These are phyloP conservation scores for Fopius arisanus DNA, from an alignment of 1,140 invertebrate species.

Conservation along the genomic window DNA sequence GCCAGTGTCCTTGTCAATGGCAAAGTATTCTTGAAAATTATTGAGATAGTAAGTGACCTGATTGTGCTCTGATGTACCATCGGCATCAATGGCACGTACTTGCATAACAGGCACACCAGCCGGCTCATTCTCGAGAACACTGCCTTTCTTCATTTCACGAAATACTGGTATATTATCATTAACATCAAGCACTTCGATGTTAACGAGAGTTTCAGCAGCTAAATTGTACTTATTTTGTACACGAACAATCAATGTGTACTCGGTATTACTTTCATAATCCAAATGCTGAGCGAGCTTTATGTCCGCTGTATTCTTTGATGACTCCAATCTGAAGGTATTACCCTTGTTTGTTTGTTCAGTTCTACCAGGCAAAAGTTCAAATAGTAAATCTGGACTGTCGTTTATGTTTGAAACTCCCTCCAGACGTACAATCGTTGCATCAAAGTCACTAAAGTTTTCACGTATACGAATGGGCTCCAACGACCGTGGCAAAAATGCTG, in stretches of 20 bases:
- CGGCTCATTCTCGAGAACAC: slow-evolving; percentile 84
- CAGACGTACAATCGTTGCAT: slow-evolving; percentile 72
- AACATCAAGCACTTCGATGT: slow-evolving; percentile 81
- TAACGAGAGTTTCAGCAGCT: slow-evolving; percentile 78
- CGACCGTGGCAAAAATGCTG: slow-evolving; percentile 72
- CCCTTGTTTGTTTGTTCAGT: slow-evolving; percentile 85
- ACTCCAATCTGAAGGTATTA: slow-evolving; percentile 77
- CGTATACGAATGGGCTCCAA: slow-evolving; percentile 70
- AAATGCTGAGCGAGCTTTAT: slow-evolving; percentile 77
- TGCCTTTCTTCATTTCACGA: slow-evolving; percentile 77
- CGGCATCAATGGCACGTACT: slow-evolving; percentile 84
- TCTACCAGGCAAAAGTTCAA: slow-evolving; percentile 80
- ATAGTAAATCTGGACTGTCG: slow-evolving; percentile 74
- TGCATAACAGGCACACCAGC: slow-evolving; percentile 84
- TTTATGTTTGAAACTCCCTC: slow-evolving; percentile 79
- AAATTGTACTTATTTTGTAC: slow-evolving; percentile 83
- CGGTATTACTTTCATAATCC: slow-evolving; percentile 84
- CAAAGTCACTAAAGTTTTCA: slow-evolving; percentile 78
- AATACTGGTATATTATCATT: slow-evolving; percentile 90
- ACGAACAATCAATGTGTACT: slow-evolving; percentile 83
- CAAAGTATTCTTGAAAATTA: slow-evolving; percentile 76
- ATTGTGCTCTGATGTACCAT: slow-evolving; percentile 83
- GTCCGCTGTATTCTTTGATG: slow-evolving; percentile 73
- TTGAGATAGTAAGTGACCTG: slow-evolving; percentile 79
- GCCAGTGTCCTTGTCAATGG: slow-evolving; percentile 82